Evolutionary conservation across 2,113 vertebrate species (phyloP).

Genomic region (Calidris pugnax): DNA sequence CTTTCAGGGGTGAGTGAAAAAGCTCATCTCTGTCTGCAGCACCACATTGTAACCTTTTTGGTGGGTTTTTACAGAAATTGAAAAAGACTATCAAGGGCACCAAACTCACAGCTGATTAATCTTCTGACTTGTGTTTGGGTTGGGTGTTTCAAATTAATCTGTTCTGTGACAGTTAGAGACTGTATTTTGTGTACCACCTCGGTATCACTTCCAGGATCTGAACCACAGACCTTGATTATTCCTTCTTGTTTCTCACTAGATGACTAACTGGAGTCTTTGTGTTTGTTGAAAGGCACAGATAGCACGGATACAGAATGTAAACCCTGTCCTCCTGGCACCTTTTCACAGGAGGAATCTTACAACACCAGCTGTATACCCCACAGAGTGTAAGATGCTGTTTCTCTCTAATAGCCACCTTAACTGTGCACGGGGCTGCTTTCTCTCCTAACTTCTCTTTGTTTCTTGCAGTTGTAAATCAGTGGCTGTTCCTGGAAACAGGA

Average conservation of each 20-base stretch:
- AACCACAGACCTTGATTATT: not conserved
- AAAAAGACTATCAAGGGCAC: not conserved
- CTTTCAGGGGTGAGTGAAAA: not conserved
- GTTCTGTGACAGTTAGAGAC: not conserved
- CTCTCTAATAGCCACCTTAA: not conserved
- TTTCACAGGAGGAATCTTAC: slow-evolving; percentile 62
- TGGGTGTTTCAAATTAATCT: not conserved
- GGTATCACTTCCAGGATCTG: not conserved
- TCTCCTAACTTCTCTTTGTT: not conserved
- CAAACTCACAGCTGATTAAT: not conserved
- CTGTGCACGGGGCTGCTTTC: not conserved
- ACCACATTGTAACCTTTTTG: not conserved
- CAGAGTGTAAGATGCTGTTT: slow-evolving; percentile 45
- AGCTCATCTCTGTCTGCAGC: not conserved
- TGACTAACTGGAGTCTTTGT: not conserved
- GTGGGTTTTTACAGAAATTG: not conserved
- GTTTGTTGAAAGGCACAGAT: slow-evolving; percentile 47
- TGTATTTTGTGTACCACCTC: not conserved
- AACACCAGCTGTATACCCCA: slow-evolving; percentile 62
- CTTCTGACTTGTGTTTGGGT: not conserved
- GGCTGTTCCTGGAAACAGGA: slow-evolving; percentile 51
- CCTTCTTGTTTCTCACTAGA: not conserved
- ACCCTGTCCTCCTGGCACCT: slow-evolving; percentile 59
- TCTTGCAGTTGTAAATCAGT: slow-evolving; percentile 53
- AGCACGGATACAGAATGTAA: slow-evolving; percentile 43